Base-by-base conservation (phyloP, 1,140 invertebrate species). In the Trichonephila clavata region DNA sequence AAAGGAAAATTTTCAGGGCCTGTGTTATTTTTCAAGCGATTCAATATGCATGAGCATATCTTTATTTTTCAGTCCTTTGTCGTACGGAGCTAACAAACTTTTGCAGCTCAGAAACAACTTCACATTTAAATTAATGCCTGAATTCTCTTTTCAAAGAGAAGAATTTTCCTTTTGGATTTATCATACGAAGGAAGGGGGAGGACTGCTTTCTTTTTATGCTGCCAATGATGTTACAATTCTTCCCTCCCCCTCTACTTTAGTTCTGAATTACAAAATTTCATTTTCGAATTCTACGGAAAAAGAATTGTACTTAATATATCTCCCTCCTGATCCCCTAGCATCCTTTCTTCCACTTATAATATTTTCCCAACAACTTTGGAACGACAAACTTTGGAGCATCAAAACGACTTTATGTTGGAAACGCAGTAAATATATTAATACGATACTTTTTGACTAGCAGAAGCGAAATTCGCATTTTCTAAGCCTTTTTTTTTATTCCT, bases 341-440 rank as follows among this genome's bases (percentile, higher is more conserved):
- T 24, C 20, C 43, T 27, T 80, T 13, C 77, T 50, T 60, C 65
- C 77, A 84, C 32, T 92, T 84, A 92, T 65, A 65, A 92, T 63
- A 92, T 92, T 84, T 84, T 57, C 50, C 32, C 20, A 43, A n/a
- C 20, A 43, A 92, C 84, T 92, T 92, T 92, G 20, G 84, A 84
- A 92, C 50, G 81, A 68, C 77, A 84, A 84, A 92, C 90, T 84
- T 92, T 18, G 80, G 21, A 21, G 60, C 90, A 27, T 92, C 90
- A 39, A 92, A 92, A 84, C 27, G 80, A 65, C n/a, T 50, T 84
- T 84, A 84, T 84, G 32, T 77, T 27, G 27, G 13, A 63, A 77
- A 27, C 7, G 80, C 90, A 92, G 90, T 92, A 92, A 92, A 92
- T 92, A 92, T 92, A 92, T 92, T 92, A 92, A 92, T 92, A 92